Evolutionary conservation across 2,113 vertebrate species (phyloP), one percentile per base, ranked within the genome.

Genomic region (Cyprinodon tularosa): DNA sequence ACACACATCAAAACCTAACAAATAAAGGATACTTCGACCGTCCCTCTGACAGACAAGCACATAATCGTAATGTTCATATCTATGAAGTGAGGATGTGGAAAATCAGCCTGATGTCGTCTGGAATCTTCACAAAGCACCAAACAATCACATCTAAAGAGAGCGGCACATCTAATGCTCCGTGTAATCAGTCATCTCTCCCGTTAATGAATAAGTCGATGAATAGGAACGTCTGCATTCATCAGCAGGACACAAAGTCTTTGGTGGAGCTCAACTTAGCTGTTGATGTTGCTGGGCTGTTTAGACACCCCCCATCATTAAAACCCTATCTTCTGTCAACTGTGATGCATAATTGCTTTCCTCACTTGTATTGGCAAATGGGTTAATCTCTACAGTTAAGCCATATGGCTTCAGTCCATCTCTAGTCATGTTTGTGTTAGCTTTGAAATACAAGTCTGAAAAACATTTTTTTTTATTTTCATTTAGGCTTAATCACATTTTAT

Each of bases 291-390:
- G 59, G 39, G 60, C 61, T 50, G 15, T n/a, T 63, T 39, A 40
- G 76, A 71, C 13, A 57, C 72, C 74, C 66, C 68, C 68, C 67
- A 74, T 61, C 73, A 82, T 86, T 68, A 67, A 88, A 81, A 83
- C 67, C 80, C 60, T 29, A 44, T 45, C 60, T 53, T 10, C n/a
- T 63, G 62, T 62, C 48, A 63, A 39, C 40, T 5, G 39, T 53
- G 57, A 50, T 42, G 65, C 14, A 38, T 57, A 60, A 73, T 61
- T 66, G 42, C 62, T 66, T 59, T 66, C 12, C 68, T 78, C 13
- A 62, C 40, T 13, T 70, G 42, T 36, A n/a, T 53, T 62, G 48
- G 22, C 13, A 84, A 68, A 73, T 61, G n/a, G 66, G 53, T 69
- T 78, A 74, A 83, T 81, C 73, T 70, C 44, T 48, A 12, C 37